Base-by-base conservation (phyloP, 2,888 invertebrate species). In the Mystacides longicornis region DNA sequence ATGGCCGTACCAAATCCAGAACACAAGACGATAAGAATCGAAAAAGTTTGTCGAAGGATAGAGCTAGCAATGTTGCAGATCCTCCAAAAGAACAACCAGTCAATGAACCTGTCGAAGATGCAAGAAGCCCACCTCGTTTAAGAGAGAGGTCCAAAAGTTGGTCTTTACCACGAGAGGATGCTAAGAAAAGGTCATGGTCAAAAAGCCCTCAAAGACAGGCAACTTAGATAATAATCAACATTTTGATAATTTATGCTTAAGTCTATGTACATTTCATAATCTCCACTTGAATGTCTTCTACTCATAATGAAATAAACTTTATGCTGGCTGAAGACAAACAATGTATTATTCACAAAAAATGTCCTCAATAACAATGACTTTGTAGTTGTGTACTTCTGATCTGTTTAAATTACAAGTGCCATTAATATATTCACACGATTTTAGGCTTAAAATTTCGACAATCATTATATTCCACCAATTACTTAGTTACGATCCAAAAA, bases 121-220 rank as follows among this genome's bases (percentile, higher is more conserved):
- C 69, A 69, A 45, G 11, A 14, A 45, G 45, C 20, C 45, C 45
- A 3, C 7, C 14, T 55, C 48, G 20, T 63, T 62, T 58, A 57
- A 65, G 69, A 37, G 69, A 69, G 1, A 67, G 79, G 1, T 80
- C 81, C 1, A 80, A 79, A 61, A 82, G 83, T 16, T 83, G 83
- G 82, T 83, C 84, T 0, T 65, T 80, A 49, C 81, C 81, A 1
- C 78, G 73, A 60, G 77, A 78, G 9, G 22, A 45, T 14, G 18
- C 72, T 55, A 63, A 75, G 67, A 69, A 69, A 43, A 74, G 75
- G 59, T 79, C 79, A 0, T 81, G 82, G 81, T 80, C 81, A 0
- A 76, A 73, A 60, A 75, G 77, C 52, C 78, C 77, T 5, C 45
- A 54, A 2, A 45, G 16, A 33, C 43, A 16, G 18, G 21, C 14